A percentile compares a stretch with the other conserved stretches of the same genome.
Evolutionary conservation across 2,113 vertebrate species (phyloP).

Genomic region (Ameiurus melas): DNA sequence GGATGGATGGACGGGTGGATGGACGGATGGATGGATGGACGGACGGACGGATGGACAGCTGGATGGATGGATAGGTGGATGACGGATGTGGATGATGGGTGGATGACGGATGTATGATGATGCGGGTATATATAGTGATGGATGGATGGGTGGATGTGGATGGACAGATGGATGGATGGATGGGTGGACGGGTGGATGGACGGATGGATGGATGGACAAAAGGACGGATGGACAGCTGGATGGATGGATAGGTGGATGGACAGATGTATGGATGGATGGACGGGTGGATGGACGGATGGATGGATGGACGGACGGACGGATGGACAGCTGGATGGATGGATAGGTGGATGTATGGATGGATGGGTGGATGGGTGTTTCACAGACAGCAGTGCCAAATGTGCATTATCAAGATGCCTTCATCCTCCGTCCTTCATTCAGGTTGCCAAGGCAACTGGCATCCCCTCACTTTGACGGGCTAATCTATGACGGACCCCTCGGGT

Average conservation of each 20-base stretch:
- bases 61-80: neutral
- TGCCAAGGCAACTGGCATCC: conserved; percentile 42
- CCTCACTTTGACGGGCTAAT: conserved; percentile 44
- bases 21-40: neutral
- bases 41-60: too few species aligned
- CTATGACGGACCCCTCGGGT: conserved; percentile 44
- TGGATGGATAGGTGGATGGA: neutral
- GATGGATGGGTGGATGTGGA: neutral
- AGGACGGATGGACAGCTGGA: neutral
- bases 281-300: too few species aligned
- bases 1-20: neutral
- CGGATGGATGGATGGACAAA: too few species aligned
- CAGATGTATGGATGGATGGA: neutral
- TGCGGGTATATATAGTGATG: too few species aligned
- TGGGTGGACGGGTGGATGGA: neutral
- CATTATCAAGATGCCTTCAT: conserved; percentile 8
- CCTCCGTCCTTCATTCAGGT: conserved; percentile 23
- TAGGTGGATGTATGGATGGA: neutral
- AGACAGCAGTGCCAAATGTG: neutral
- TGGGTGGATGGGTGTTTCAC: neutral
- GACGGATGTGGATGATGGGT: too few species aligned
- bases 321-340: too few species aligned
- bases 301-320: neutral
- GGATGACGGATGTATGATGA: neutral
- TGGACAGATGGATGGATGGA: neutral